A percentile compares a stretch with the other conserved stretches of the same genome.
Conservation (phyloP, 2,113 vertebrate species). For the Ibidorhyncha struthersii region DNA sequence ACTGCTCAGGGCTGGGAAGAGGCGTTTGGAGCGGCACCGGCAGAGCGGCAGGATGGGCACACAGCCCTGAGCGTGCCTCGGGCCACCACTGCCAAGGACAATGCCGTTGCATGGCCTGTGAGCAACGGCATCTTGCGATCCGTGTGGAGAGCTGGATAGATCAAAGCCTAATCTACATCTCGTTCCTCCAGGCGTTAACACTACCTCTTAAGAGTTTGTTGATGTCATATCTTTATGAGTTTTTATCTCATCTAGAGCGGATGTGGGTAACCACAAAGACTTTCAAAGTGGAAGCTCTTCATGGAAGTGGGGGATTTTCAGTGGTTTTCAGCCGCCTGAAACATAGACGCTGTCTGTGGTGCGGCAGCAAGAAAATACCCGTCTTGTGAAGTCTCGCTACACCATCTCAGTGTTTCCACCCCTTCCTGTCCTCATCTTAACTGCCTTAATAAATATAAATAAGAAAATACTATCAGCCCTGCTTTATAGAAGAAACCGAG, state of each 20-base stretch:
- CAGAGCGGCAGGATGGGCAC: background rate
- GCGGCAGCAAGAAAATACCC: background rate
- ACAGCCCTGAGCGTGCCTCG: background rate
- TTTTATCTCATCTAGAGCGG: background rate
- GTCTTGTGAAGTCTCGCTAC: background rate
- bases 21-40: background rate
- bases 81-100: background rate
- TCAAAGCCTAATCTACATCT: background rate
- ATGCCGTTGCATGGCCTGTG: background rate
- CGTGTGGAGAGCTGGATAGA: background rate
- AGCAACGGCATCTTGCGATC: background rate
- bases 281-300: background rate
- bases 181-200: background rate
- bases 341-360: background rate
- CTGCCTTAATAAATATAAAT: background rate
- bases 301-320: background rate
- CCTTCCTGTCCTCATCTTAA: background rate
- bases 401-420: background rate
- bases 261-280: slow-evolving; percentile 31
- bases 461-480: background rate
- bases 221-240: background rate
- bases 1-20: background rate
- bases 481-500: background rate
- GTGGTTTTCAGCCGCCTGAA: background rate
- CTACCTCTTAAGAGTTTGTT: background rate